A percentile compares a stretch with the other conserved stretches of the same genome.
phyloP scores from a whole-genome alignment of 2,888 invertebrate species.

The Fragum sueziense region DNA sequence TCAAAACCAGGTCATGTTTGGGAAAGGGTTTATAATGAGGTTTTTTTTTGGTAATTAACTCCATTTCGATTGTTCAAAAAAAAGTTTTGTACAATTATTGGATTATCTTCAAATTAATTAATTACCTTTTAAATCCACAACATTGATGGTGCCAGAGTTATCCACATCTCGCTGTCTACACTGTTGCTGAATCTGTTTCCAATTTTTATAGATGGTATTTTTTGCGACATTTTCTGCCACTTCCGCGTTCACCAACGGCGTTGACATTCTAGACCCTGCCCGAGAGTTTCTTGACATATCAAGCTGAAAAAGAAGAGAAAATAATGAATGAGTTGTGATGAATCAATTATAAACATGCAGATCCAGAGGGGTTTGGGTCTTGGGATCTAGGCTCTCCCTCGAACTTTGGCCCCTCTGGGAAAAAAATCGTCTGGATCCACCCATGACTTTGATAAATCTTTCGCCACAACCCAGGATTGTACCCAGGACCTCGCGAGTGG shows the following conservation, averaged over 20 bases:
- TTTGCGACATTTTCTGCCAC: constrained; percentile 72
- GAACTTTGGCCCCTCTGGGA: too few species aligned
- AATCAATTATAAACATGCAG: too few species aligned
- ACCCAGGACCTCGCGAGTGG: too few species aligned
- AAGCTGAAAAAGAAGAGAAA: constrained; percentile 54
- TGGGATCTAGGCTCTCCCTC: too few species aligned
- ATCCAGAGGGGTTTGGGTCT: too few species aligned
- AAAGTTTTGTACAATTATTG: not conserved
- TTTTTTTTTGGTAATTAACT: not conserved
- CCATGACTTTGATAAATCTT: too few species aligned
- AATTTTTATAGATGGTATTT: constrained; percentile 73
- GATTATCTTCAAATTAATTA: not conserved
- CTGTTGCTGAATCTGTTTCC: constrained; percentile 78
- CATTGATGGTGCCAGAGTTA: constrained; percentile 75
- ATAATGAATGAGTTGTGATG: too few species aligned
- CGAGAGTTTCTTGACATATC: constrained; percentile 62
- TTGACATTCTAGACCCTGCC: constrained; percentile 64
- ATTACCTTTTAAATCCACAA: constrained; percentile 75
- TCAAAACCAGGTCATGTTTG: too few species aligned
- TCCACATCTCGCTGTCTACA: constrained; percentile 75
- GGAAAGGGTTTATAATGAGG: too few species aligned
- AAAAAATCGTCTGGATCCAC: too few species aligned
- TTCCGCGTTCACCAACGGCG: constrained; percentile 80
- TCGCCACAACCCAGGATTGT: too few species aligned
- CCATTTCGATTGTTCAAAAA: not conserved